These are phyloP conservation scores for Neosilurus hyrtlii DNA, from an alignment of 2,797 vertebrate genomes.

Conservation along the genomic window DNA sequence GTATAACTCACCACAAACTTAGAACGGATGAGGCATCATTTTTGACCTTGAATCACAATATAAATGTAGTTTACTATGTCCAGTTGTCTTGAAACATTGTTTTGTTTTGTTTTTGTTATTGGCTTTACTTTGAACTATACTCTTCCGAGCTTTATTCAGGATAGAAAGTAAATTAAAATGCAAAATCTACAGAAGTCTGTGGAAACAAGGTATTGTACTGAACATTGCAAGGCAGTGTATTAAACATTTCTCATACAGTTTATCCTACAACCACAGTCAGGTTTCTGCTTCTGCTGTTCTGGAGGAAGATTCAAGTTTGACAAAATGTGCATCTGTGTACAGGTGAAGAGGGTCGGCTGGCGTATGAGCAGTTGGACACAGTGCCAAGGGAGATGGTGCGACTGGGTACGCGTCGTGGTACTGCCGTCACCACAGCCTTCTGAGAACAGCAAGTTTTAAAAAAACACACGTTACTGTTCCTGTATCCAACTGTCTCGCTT, in stretches of 20 bases:
- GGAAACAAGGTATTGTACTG: not conserved
- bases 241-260: not conserved
- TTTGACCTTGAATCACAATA: not conserved
- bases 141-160: not conserved
- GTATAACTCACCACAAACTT: not conserved
- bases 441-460: conserved; percentile 58
- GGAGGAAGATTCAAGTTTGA: not conserved
- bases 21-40: not conserved
- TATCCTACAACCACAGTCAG: not conserved
- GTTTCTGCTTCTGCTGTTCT: not conserved
- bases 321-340: conserved; percentile 17
- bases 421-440: conserved; percentile 89
- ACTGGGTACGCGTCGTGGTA: conserved; percentile 76
- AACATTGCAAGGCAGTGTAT: not conserved
- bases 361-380: conserved; percentile 90
- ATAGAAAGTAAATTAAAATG: not conserved
- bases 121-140: not conserved
- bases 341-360: conserved; percentile 93
- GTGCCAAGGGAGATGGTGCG: conserved; percentile 82
- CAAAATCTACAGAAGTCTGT: not conserved
- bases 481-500: not conserved
- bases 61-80: not conserved
- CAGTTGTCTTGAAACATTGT: not conserved
- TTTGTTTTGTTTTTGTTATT: not conserved
- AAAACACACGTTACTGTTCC: conserved; percentile 1